These are phyloP conservation scores for Luscinia luscinia DNA, from an alignment of 2,797 vertebrate genomes.

Conservation along the genomic window DNA sequence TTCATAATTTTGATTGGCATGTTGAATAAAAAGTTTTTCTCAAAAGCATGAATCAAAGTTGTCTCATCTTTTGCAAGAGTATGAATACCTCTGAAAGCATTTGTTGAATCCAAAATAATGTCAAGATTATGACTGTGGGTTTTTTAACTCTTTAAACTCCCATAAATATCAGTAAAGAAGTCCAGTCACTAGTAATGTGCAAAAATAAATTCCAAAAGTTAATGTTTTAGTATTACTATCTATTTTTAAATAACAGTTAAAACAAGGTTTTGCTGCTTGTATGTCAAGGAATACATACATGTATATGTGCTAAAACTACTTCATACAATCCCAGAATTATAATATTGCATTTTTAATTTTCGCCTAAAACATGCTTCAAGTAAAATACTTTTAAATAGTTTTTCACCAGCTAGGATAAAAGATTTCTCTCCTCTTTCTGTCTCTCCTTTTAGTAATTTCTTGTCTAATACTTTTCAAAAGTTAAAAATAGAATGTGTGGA, in stretches of 20 bases:
- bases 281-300: not conserved
- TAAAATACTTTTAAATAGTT: not conserved
- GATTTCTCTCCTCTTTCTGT: not conserved
- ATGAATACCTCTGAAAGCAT: not conserved
- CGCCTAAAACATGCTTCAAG: not conserved
- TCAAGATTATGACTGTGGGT: not conserved
- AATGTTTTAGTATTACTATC: not conserved
- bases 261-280: not conserved
- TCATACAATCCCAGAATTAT: not conserved
- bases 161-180: not conserved
- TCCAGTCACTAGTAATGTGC: not conserved
- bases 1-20: not conserved
- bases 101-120: constrained; percentile 2
- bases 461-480: not conserved
- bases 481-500: not conserved
- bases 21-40: not conserved
- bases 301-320: not conserved
- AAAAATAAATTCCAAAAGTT: not conserved
- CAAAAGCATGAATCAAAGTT: not conserved
- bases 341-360: not conserved
- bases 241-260: not conserved
- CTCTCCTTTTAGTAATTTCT: not conserved
- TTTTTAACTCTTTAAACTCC: not conserved
- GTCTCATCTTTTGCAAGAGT: not conserved
- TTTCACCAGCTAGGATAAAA: not conserved